Evolutionary conservation across 2,888 invertebrate genomes (phyloP), one percentile per base, ranked within the genome.

Genomic region (Clepsis dumicolana): DNA sequence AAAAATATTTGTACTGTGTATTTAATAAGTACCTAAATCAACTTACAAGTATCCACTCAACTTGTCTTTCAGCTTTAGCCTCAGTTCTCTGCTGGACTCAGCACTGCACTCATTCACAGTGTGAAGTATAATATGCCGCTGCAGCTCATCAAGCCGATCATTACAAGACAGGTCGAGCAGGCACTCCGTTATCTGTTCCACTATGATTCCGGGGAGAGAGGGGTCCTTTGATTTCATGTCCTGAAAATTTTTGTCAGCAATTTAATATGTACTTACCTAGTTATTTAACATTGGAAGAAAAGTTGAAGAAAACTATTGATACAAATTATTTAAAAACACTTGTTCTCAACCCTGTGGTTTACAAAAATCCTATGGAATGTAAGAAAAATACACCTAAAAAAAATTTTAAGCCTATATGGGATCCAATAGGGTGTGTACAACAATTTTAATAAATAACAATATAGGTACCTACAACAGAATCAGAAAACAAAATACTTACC

Each of bases 11-110:
- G n/a, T n/a, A n/a, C n/a, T n/a, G n/a, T n/a, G n/a, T n/a, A n/a
- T n/a, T n/a, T 16, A 50, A 18, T 21, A 52, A 10, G 18, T 18
- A 10, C 12, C 12, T 24, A 14, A n/a, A 16, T 27, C n/a, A 18
- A 80, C 91, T 88, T 75, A 91, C 91, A 91, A 90, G 75, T 88
- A 88, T 1, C 70, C 71, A 14, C 79, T 82, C 69, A 88, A 78
- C 32, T 78, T 77, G 5, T 74, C 76, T 44, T 79, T 83, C 53
- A 88, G 56, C 4, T 79, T 80, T 59, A 83, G 77, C 75, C 91
- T 77, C 12, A 85, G 76, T 59, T 86, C 85, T n/a, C 87, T 76
- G 59, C 81, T 83, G 0, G 84, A 82, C 8, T 82, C 83, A 0
- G 84, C 81, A 59, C 86, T 83, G 72, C 78, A 83, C 50, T 80